A percentile compares a stretch with the other conserved stretches of the same genome.
These are phyloP conservation scores for Caranx melampygus DNA, from an alignment of 2,113 vertebrate genomes.

Conservation along the genomic window DNA sequence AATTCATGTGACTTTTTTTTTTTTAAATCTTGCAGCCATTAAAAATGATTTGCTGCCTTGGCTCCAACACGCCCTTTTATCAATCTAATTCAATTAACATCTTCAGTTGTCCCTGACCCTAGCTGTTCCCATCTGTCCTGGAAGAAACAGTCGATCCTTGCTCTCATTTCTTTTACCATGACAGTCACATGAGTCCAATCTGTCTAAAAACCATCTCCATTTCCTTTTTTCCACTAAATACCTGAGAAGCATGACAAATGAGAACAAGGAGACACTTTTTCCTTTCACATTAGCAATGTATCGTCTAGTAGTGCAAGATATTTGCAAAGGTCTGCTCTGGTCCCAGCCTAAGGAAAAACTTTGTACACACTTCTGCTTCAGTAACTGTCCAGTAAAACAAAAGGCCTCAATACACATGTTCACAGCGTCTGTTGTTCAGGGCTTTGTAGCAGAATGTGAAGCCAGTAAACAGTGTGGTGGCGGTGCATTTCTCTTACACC, in stretches of 20 bases:
- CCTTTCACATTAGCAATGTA: background rate
- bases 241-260: background rate
- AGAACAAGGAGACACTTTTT: background rate
- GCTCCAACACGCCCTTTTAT: conserved; percentile 27
- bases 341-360: background rate
- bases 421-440: too few species aligned
- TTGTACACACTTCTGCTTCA: background rate
- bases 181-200: background rate
- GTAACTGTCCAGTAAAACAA: background rate
- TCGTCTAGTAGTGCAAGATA: background rate
- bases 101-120: background rate
- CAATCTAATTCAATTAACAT: conserved; percentile 39
- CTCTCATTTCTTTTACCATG: background rate
- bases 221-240: background rate
- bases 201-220: background rate
- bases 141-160: background rate
- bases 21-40: conserved; percentile 5
- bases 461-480: background rate
- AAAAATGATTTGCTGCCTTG: conserved; percentile 41
- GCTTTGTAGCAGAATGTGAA: too few species aligned
- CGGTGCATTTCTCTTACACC: background rate
- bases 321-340: background rate
- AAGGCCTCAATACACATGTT: background rate
- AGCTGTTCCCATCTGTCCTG: conserved; percentile 32
- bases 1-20: background rate